These are phyloP conservation scores for Saturnia japonica DNA, from an alignment of 2,888 invertebrate species.

Conservation along the genomic window DNA sequence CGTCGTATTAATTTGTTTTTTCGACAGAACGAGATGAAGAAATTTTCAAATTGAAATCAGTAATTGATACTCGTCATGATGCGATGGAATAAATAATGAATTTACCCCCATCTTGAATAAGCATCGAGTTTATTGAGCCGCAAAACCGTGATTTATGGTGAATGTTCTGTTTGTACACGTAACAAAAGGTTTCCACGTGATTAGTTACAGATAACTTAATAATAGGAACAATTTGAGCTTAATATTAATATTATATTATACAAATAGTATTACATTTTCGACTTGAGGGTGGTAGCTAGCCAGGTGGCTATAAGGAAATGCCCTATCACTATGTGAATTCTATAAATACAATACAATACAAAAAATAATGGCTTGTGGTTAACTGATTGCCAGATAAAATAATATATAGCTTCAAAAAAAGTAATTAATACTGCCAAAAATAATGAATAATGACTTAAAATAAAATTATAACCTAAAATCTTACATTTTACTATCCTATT, in stretches of 20 bases:
- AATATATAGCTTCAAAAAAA: no score
- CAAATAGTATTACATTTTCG: no score
- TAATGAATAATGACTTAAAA: no score
- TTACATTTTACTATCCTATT: no score
- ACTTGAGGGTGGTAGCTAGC: no score
- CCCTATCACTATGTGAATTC: no score
- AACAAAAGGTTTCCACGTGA: conserved; percentile 1
- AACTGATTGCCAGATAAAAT: no score
- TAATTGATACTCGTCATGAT: not conserved
- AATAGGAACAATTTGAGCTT: not conserved
- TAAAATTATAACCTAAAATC: no score
- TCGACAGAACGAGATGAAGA: not conserved
- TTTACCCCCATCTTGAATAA: conserved; percentile 1
- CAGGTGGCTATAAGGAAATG: no score
- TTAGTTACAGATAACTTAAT: not conserved
- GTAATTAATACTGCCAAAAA: no score
- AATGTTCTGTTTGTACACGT: not conserved
- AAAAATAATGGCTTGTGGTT: no score
- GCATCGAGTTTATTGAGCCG: not conserved
- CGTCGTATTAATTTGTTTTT: not conserved
- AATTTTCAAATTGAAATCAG: not conserved
- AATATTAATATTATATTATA: not conserved
- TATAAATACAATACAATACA: no score
- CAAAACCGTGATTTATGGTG: not conserved
- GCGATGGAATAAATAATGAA: not conserved